phyloP scores from a whole-genome alignment of 1,140 invertebrate species.

The Eciton burchellii region DNA sequence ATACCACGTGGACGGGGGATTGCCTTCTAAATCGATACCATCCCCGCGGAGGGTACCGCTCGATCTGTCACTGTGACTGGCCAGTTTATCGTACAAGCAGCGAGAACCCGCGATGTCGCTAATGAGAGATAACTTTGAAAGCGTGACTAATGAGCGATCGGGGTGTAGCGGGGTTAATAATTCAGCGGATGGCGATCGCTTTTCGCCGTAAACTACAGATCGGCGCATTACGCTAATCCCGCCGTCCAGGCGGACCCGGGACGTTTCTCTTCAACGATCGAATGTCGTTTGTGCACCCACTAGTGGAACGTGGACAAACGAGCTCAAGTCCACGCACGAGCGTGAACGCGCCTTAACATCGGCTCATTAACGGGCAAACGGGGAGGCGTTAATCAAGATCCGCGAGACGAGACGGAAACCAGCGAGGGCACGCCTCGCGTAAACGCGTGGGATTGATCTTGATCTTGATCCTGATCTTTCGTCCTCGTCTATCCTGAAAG shows the following conservation, averaged over 20 bases:
- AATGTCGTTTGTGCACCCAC: background rate
- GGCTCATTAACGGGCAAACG: background rate
- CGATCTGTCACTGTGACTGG: slow-evolving; percentile 52
- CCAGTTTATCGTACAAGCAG: slow-evolving; percentile 59
- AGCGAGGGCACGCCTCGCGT: background rate
- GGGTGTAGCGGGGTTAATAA: slow-evolving; percentile 56
- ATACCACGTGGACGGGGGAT: slow-evolving; percentile 35
- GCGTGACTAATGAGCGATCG: slow-evolving; percentile 44
- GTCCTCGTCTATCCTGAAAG: too few species aligned
- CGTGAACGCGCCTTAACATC: slow-evolving; percentile 3
- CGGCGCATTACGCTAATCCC: slow-evolving; percentile 22
- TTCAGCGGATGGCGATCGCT: slow-evolving; percentile 45
- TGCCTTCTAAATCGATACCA: slow-evolving; percentile 55
- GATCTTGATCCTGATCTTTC: too few species aligned
- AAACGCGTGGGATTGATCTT: too few species aligned
- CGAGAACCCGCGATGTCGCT: slow-evolving; percentile 38
- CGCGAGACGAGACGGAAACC: background rate
- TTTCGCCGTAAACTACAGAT: slow-evolving; percentile 45
- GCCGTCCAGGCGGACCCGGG: background rate
- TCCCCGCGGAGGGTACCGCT: background rate
- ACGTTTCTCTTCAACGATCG: background rate
- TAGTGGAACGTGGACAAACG: background rate
- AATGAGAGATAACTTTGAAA: slow-evolving; percentile 69
- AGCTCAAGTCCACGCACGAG: background rate
- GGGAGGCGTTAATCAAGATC: background rate